These are phyloP conservation scores for Muntiacus muntjak DNA, from an alignment of 2,113 vertebrate genomes.

Conservation along the genomic window DNA sequence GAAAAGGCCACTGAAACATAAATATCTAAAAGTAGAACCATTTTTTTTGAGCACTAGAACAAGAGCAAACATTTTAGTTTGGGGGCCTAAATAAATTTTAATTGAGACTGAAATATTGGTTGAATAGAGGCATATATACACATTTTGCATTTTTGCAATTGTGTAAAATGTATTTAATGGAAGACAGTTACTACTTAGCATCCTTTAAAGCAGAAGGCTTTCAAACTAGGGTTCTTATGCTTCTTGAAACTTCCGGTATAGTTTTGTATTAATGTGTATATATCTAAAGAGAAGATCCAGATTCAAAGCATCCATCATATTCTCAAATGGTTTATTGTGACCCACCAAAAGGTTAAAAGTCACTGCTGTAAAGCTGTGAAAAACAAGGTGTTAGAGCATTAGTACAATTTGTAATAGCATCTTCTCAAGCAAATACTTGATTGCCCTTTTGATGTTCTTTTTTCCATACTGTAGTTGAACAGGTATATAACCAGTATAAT, in stretches of 20 bases:
- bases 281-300: conserved; percentile 8
- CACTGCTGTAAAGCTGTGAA: neutral
- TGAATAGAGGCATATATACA: neutral
- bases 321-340: neutral
- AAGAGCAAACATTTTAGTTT: conserved; percentile 1
- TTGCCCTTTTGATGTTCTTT: neutral
- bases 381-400: neutral
- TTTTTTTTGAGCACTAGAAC: conserved; percentile 2
- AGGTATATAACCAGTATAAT: conserved; percentile 38
- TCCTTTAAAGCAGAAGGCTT: neutral
- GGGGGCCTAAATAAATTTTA: neutral
- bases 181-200: neutral
- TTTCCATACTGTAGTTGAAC: conserved; percentile 1
- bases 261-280: neutral
- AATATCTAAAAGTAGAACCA: conserved; percentile 7
- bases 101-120: conserved; percentile 8
- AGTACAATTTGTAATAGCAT: neutral
- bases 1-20: conserved; percentile 1
- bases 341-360: neutral
- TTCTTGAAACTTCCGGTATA: neutral
- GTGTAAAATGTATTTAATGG: neutral
- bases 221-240: neutral
- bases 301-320: neutral
- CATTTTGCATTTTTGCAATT: conserved; percentile 10
- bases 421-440: conserved; percentile 34